Conservation (phyloP, 1,140 invertebrate species). For the Cheumatopsyche charites region DNA sequence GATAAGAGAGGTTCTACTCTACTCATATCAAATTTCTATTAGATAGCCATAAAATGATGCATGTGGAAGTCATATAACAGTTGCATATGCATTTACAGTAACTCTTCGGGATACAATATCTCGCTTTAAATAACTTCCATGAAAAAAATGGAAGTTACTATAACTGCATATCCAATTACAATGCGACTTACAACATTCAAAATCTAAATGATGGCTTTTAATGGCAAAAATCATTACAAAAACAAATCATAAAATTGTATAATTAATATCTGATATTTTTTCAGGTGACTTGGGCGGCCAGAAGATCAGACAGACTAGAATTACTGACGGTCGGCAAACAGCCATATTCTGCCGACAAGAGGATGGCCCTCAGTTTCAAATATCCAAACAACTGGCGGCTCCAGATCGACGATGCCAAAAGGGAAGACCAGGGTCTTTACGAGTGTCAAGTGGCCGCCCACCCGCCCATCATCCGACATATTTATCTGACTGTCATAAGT, state of each 20-base stretch:
- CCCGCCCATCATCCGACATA: slow-evolving; percentile 61
- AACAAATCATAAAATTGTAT: not conserved
- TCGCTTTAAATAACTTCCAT: no score
- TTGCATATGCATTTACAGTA: no score
- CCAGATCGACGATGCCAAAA: slow-evolving; percentile 65
- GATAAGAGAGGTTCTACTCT: no score
- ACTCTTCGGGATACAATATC: no score
- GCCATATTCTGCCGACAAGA: slow-evolving; percentile 80
- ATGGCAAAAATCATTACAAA: no score
- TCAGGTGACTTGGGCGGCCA: slow-evolving; percentile 70
- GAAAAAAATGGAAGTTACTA: no score
- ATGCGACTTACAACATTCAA: no score
- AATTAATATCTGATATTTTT: slow-evolving; percentile 1
- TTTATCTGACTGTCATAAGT: slow-evolving; percentile 54
- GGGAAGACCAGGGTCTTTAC: slow-evolving; percentile 68
- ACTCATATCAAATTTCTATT: no score
- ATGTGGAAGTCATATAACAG: no score
- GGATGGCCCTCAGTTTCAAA: slow-evolving; percentile 88
- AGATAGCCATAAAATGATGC: no score
- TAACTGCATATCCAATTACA: no score
- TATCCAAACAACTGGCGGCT: slow-evolving; percentile 72
- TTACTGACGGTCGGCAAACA: slow-evolving; percentile 67
- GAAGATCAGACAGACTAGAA: slow-evolving; percentile 63
- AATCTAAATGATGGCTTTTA: no score
- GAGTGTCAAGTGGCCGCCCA: slow-evolving; percentile 74